Conservation (phyloP, 2,888 invertebrate species). For the Stictocephala bisonia region DNA sequence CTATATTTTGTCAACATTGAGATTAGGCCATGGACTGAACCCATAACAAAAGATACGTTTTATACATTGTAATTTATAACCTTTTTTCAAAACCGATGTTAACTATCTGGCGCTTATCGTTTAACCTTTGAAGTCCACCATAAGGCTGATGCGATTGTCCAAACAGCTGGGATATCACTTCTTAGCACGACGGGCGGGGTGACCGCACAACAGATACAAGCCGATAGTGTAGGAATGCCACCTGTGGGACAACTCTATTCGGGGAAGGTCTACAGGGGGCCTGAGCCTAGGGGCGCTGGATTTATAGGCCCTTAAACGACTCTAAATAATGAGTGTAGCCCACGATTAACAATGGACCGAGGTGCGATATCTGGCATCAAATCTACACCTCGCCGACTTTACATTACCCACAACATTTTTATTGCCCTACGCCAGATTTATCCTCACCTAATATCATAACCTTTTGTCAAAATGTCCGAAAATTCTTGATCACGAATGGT, state of each 20-base stretch:
- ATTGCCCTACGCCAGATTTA: conserved; percentile 32
- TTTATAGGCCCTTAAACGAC: conserved; percentile 45
- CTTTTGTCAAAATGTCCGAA: conserved; percentile 40
- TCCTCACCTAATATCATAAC: conserved; percentile 44
- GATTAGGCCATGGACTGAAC: too few relatives aligned
- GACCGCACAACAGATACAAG: background rate
- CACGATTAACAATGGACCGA: conserved; percentile 44
- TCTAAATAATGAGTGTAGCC: conserved; percentile 43
- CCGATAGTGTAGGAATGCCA: conserved; percentile 20
- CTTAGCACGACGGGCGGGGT: background rate
- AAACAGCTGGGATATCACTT: too few relatives aligned
- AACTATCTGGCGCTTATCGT: too few relatives aligned
- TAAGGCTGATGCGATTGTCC: too few relatives aligned
- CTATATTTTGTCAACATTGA: too few relatives aligned
- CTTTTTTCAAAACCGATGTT: too few relatives aligned
- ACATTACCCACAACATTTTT: background rate
- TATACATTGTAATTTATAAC: too few relatives aligned
- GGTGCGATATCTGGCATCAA: conserved; percentile 43
- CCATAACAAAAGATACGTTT: too few relatives aligned
- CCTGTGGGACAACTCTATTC: conserved; percentile 32
- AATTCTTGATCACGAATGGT: conserved; percentile 6
- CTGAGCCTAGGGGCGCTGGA: conserved; percentile 22
- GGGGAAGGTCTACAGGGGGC: conserved; percentile 11
- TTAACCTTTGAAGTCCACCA: too few relatives aligned
- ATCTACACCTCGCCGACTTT: conserved; percentile 16